These are phyloP conservation scores for Nephotettix cincticeps DNA, from an alignment of 1,140 invertebrate species.

Conservation along the genomic window DNA sequence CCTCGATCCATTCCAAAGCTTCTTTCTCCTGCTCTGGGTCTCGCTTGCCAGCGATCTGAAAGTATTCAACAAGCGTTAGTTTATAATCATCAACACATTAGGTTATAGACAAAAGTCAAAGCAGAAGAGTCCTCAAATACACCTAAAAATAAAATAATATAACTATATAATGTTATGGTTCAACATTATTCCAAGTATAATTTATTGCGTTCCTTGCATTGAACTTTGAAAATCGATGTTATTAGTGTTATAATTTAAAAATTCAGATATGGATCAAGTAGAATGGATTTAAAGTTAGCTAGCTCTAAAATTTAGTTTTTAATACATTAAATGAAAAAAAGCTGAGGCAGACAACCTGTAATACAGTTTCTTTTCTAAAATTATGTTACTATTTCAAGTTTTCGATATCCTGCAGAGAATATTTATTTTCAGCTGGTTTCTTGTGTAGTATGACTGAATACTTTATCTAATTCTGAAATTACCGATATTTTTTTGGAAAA, in stretches of 20 bases:
- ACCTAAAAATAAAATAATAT: background rate
- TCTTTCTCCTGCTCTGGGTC: constrained; percentile 80
- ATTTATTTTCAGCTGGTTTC: background rate
- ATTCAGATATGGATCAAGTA: background rate
- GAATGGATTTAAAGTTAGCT: background rate
- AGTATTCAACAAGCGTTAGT: too few relatives aligned
- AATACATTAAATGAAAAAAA: background rate
- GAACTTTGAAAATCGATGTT: background rate
- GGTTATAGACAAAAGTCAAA: background rate
- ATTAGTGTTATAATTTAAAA: background rate
- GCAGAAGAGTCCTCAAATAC: background rate
- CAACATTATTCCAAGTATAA: background rate
- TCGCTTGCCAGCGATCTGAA: constrained; percentile 78
- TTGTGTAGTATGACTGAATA: too few relatives aligned
- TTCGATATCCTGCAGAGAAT: background rate
- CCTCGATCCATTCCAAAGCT: constrained; percentile 86
- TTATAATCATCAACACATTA: too few relatives aligned
- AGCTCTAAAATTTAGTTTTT: too few relatives aligned
- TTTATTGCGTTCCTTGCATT: background rate
- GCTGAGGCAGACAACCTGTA: background rate
- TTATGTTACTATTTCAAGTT: too few relatives aligned
- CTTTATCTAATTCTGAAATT: too few relatives aligned
- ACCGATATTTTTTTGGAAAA: too few relatives aligned
- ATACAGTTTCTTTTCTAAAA: too few relatives aligned
- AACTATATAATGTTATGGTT: background rate